Conservation (phyloP, 2,888 invertebrate genomes). For the Alviniconcha strummeri region DNA sequence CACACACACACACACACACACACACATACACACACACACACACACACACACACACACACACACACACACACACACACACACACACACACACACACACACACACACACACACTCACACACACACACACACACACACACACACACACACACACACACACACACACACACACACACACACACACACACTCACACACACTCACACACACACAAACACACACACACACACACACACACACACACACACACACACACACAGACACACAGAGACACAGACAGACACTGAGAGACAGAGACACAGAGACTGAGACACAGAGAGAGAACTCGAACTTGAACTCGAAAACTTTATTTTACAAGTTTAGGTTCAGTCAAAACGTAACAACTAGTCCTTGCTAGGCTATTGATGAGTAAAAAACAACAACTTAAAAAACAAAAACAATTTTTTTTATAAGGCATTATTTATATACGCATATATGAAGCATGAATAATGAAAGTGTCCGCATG, state of each 20-base stretch:
- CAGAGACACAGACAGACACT: neutral
- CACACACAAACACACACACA: neutral
- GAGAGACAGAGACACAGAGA: neutral
- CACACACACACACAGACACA: neutral
- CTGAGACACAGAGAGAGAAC: neutral
- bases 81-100: neutral
- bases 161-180: conserved; percentile 1
- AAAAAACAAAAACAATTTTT: no score
- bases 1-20: neutral
- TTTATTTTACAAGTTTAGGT: neutral
- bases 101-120: neutral
- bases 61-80: neutral
- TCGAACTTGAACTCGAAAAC: neutral
- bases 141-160: neutral
- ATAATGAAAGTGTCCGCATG: no score
- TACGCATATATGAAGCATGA: no score
- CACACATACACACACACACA: neutral
- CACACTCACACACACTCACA: neutral
- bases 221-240: neutral
- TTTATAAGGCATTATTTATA: no score
- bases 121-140: neutral
- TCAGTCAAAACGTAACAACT: no score
- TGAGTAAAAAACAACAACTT: no score
- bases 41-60: neutral
- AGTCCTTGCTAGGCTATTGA: no score